These are phyloP conservation scores for Perdita meconis DNA, from an alignment of 2,888 invertebrate species.

Conservation along the genomic window DNA sequence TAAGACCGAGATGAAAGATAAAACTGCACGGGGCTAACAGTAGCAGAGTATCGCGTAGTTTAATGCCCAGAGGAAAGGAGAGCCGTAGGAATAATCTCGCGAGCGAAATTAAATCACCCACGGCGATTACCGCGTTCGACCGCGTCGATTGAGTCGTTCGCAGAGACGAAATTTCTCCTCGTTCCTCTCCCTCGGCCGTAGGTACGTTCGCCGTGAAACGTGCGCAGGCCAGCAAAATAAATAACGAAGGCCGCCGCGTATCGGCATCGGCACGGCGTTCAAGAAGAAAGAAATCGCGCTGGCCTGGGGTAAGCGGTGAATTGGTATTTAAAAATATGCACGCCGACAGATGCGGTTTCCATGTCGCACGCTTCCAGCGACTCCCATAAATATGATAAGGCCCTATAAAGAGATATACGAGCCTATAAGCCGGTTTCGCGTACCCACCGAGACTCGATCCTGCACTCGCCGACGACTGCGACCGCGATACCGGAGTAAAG, in stretches of 20 bases:
- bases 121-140: slow-evolving; percentile 12
- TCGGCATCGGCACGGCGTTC: slow-evolving; percentile 30
- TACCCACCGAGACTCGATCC: slow-evolving; percentile 38
- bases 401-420: slow-evolving; percentile 77
- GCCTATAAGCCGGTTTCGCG: slow-evolving; percentile 69
- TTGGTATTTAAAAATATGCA: slow-evolving; percentile 82
- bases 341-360: slow-evolving; percentile 79
- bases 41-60: not conserved
- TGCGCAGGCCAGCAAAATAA: slow-evolving; percentile 12
- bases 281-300: slow-evolving; percentile 24
- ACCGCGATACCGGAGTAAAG: not conserved
- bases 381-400: slow-evolving; percentile 82
- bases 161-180: not conserved
- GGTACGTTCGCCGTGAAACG: not conserved
- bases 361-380: slow-evolving; percentile 77
- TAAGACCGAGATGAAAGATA: not conserved
- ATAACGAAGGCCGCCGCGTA: slow-evolving; percentile 26
- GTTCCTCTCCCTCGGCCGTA: not conserved
- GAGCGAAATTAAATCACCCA: slow-evolving; percentile 34
- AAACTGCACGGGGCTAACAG: not conserved
- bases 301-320: slow-evolving; percentile 59
- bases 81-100: slow-evolving; percentile 12
- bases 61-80: not conserved
- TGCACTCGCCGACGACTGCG: slow-evolving; percentile 21
- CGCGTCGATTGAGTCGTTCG: slow-evolving; percentile 44